Base-by-base conservation (phyloP, 2,888 invertebrate genomes). In the Ectemnius lituratus region DNA sequence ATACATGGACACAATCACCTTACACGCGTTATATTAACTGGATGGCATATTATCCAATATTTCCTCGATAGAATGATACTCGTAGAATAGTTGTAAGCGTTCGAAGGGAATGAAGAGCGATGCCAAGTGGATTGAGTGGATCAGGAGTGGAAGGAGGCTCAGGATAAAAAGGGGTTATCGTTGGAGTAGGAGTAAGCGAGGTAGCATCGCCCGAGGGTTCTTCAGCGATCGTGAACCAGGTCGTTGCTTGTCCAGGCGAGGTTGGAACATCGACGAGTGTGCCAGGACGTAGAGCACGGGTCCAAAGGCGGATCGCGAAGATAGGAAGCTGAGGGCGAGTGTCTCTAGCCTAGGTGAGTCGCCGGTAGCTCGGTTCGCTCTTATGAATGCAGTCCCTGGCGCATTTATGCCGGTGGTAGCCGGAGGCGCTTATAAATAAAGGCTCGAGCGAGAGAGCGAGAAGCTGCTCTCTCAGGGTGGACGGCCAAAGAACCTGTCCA, bases 371-470 rank as follows among this genome's bases (percentile, higher is more conserved):
- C 18, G 64, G 73, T 73, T 63, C 64, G 64, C 77, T 77, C 74
- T 88, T 88, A 87, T 85, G 88, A 88, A 87, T 88, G 88, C 89
- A 85, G 88, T 86, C 83, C 85, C 83, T 86, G 86, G 76, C 76
- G 86, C 86, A 83, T 85, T 86, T 87, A 88, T 86, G 86, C 85
- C 81, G 82, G 3, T 37, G 37, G 85, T 83, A 80, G 85, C 88
- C 84, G 72, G 71, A 81, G 87, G 88, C 87, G 85, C 85, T 89
- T 88, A 88, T 88, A 89, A 89, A 89, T 89, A 88, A 88, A 89
- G 86, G 81, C 80, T 75, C 70, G 68, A 60, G 62, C 28, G 52
- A 6, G 64, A 65, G 56, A 56, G 66, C 61, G 67, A 76, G 60
- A 76, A 67, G 71, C 67, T 59, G 66, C 23, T 18, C 20, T 62